Evolutionary conservation across 2,888 invertebrate species (phyloP).

Genomic region (Emmelina monodactyla): DNA sequence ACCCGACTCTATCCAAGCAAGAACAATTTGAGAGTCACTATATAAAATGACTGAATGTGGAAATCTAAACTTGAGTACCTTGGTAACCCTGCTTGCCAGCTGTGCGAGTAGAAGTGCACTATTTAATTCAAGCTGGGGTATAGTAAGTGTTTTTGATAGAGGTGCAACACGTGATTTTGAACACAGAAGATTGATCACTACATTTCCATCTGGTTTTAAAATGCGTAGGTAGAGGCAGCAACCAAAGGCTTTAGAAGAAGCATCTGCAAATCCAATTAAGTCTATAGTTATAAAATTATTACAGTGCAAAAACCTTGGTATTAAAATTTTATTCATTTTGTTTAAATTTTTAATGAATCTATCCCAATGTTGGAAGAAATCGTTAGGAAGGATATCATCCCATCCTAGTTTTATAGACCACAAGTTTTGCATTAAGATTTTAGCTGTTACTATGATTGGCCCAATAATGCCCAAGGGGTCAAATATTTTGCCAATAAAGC

Average conservation of each 20-base stretch:
- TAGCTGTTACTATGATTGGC: conserved; percentile 8
- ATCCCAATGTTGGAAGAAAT: not conserved
- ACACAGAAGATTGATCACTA: not conserved
- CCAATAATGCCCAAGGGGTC: conserved; percentile 10
- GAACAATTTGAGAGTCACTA: conserved; percentile 6
- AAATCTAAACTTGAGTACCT: not conserved
- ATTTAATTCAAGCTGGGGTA: conserved; percentile 5
- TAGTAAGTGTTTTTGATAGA: conserved; percentile 1
- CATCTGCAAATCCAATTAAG: conserved; percentile 3
- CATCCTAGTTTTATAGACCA: conserved; percentile 6
- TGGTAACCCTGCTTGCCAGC: not conserved
- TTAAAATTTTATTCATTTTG: not conserved
- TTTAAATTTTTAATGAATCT: conserved; percentile 1
- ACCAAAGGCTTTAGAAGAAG: conserved; percentile 5
- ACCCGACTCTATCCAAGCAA: conserved; percentile 3
- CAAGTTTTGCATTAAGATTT: conserved; percentile 6
- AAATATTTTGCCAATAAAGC: conserved; percentile 9
- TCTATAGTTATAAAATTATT: not conserved
- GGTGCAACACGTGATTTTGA: conserved; percentile 4
- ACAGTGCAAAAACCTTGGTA: not conserved
- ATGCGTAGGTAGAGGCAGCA: conserved; percentile 6
- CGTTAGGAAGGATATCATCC: conserved; percentile 2
- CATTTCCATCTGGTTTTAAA: not conserved
- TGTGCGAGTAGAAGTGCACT: not conserved
- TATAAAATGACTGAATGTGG: not conserved